Percentiles rank a stretch among this genome's conserved stretches.
Conservation (phyloP, 2,113 vertebrate genomes). For the Aegotheles bennettii region DNA sequence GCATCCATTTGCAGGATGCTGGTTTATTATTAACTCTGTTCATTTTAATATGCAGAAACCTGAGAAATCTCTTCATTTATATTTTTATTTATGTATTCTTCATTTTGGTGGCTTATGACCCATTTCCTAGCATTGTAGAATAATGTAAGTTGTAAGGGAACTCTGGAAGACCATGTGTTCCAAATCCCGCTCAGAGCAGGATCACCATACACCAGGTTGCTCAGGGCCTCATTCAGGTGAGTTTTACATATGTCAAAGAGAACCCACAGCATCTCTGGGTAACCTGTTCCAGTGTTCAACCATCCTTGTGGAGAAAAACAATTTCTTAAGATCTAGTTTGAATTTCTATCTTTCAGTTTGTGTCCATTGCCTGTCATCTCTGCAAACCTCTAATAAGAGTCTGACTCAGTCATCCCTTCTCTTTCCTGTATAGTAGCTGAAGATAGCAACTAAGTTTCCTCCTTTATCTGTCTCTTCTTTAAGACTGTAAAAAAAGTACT, state of each 20-base stretch:
- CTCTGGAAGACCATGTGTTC: neutral
- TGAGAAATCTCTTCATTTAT: neutral
- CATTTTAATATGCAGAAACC: neutral
- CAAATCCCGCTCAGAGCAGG: neutral
- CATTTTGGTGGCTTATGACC: neutral
- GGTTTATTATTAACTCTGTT: neutral
- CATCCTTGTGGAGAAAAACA: neutral
- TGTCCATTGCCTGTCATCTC: neutral
- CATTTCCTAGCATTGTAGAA: neutral
- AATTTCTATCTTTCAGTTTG: neutral
- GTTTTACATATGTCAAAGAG: neutral
- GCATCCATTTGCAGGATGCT: neutral
- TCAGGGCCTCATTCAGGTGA: neutral
- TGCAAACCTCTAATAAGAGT: rapidly evolving
- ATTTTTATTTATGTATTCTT: rapidly evolving
- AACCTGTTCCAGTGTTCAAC: neutral
- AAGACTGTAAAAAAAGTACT: neutral
- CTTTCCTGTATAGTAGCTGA: neutral
- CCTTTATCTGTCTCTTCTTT: neutral
- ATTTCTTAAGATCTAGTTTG: neutral
- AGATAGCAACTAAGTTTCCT: neutral
- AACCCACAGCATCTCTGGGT: neutral
- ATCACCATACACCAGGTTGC: neutral
- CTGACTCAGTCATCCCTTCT: neutral
- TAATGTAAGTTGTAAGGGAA: neutral